Percentiles rank a stretch among this genome's conserved stretches.
phyloP scores from a whole-genome alignment of 2,888 invertebrate species.

The Cosmia pyralina region DNA sequence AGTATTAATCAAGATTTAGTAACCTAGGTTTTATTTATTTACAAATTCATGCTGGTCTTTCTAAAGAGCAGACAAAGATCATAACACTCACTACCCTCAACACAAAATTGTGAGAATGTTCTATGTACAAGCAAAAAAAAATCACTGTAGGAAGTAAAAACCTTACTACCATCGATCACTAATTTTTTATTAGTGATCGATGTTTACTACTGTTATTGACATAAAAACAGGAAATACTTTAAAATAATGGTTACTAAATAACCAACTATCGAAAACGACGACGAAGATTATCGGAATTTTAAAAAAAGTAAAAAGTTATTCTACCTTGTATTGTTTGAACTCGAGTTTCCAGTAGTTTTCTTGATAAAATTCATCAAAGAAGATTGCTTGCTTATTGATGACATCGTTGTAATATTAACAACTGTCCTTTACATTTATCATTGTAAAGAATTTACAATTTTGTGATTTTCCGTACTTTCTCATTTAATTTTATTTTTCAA shows the following conservation, averaged over 20 bases:
- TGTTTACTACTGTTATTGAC: neutral
- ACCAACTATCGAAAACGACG: neutral
- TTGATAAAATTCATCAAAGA: constrained; percentile 78
- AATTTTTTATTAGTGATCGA: too few relatives aligned
- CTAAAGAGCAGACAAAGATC: neutral
- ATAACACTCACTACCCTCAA: constrained; percentile 27
- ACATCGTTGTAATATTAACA: constrained; percentile 38
- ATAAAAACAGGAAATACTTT: neutral
- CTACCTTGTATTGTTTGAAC: constrained; percentile 66
- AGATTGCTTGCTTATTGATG: constrained; percentile 70
- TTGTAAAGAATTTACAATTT: constrained; percentile 4
- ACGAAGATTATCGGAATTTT: neutral
- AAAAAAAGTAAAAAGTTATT: constrained; percentile 25
- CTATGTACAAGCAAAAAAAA: neutral
- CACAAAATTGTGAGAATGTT: neutral
- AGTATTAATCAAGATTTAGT: neutral
- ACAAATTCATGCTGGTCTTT: neutral
- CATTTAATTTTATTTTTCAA: neutral
- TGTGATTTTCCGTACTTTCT: neutral
- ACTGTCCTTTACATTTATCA: constrained; percentile 14
- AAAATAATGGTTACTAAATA: neutral
- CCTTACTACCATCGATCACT: too few relatives aligned
- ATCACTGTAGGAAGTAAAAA: too few relatives aligned
- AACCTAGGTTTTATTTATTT: neutral
- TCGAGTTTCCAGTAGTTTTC: constrained; percentile 68